Conservation (phyloP, 1,140 invertebrate species). For the Euschistus heros region DNA sequence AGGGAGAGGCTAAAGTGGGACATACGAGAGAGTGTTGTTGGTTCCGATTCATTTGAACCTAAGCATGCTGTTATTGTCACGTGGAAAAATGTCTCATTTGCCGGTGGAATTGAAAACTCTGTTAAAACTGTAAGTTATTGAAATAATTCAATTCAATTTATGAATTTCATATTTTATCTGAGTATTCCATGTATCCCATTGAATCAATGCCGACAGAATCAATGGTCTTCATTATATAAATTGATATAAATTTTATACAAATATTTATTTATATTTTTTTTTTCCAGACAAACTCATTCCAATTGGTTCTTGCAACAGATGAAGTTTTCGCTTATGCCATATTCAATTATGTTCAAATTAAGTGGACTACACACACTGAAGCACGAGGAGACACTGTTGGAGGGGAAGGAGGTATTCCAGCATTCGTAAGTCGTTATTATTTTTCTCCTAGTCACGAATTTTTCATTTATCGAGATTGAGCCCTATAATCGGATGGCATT, state of each 20-base stretch:
- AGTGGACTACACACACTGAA: constrained; percentile 85
- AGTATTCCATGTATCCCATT: neutral
- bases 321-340: constrained; percentile 89
- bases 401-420: constrained; percentile 76
- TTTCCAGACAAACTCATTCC: constrained; percentile 84
- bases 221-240: neutral
- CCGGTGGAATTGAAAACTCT: constrained; percentile 72
- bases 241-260: too few relatives aligned
- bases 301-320: constrained; percentile 84
- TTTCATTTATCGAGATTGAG: neutral
- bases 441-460: too few relatives aligned
- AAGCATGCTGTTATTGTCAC: constrained; percentile 86
- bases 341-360: constrained; percentile 82
- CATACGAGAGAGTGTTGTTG: constrained; percentile 80
- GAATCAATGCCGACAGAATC: neutral
- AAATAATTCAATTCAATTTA: constrained; percentile 4
- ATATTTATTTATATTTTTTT: constrained; percentile 17
- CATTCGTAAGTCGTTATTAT: constrained; percentile 55
- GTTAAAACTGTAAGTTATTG: constrained; percentile 51
- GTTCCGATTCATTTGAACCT: constrained; percentile 76
- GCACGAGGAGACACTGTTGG: constrained; percentile 76
- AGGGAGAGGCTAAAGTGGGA: constrained; percentile 78
- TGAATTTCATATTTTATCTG: neutral
- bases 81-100: constrained; percentile 91
- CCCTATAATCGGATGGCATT: too few relatives aligned